phyloP scores from a whole-genome alignment of 1,140 invertebrate species.

The Drosophila ercepeae region DNA sequence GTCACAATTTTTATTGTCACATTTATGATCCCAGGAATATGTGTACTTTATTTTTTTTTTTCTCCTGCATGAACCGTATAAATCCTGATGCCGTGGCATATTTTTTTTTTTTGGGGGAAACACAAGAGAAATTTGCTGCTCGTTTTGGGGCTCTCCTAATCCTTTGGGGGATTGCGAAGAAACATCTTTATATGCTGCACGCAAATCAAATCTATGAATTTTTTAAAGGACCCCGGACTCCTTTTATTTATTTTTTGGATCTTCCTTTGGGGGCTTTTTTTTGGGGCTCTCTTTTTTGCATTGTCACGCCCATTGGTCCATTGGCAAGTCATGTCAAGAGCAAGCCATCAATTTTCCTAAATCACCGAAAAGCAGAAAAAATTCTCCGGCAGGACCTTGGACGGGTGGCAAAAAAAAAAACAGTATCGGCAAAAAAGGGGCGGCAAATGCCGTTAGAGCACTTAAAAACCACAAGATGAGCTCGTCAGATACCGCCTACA shows the following conservation, averaged over 20 bases:
- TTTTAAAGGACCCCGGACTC: slow-evolving; percentile 33
- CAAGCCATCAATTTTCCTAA: slow-evolving; percentile 75
- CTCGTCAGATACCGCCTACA: slow-evolving; percentile 61
- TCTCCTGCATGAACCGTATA: slow-evolving; percentile 15
- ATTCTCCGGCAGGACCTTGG: slow-evolving; percentile 1
- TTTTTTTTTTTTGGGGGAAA: background rate
- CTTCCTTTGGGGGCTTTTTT: no score
- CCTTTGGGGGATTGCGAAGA: slow-evolving; percentile 50
- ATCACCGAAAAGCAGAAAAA: slow-evolving; percentile 54
- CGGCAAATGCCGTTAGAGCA: slow-evolving; percentile 37
- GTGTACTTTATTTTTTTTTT: background rate
- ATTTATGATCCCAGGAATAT: slow-evolving; percentile 36
- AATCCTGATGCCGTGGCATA: slow-evolving; percentile 22
- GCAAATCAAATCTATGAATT: slow-evolving; percentile 73
- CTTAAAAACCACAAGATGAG: slow-evolving; percentile 76
- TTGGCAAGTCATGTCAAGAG: slow-evolving; percentile 55
- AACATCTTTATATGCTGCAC: slow-evolving; percentile 47
- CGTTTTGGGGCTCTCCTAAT: slow-evolving; percentile 34
- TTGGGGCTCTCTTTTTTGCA: slow-evolving; percentile 19
- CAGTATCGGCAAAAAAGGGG: background rate
- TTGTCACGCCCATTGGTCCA: slow-evolving; percentile 38
- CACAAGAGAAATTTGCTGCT: slow-evolving; percentile 15
- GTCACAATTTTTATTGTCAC: slow-evolving; percentile 39
- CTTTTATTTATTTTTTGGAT: background rate
- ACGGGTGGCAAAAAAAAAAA: background rate